A percentile compares a stretch with the other conserved stretches of the same genome.
Conservation (phyloP, 2,113 vertebrate genomes). For the Seriola aureovittata region DNA sequence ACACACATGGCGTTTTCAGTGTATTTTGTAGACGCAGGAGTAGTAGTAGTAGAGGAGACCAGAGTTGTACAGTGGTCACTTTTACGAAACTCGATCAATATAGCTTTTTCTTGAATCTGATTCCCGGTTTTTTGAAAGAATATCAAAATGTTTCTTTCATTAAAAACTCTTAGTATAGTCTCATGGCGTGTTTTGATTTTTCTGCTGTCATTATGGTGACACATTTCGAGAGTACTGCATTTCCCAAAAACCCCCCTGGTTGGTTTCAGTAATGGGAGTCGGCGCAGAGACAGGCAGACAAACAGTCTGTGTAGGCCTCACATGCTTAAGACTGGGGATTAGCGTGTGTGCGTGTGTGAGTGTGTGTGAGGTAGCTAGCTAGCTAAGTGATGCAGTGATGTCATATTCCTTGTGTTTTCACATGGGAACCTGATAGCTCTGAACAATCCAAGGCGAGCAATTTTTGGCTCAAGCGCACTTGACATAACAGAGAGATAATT, state of each 20-base stretch:
- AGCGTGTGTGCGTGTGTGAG: slow-evolving; percentile 16
- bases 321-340: slow-evolving; percentile 52
- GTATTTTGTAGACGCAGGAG: background rate
- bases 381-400: slow-evolving; percentile 77
- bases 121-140: background rate
- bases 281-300: slow-evolving; percentile 17
- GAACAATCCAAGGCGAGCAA: slow-evolving; percentile 76
- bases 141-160: background rate
- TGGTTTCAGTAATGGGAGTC: slow-evolving; percentile 26
- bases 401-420: slow-evolving; percentile 78
- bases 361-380: slow-evolving; percentile 60
- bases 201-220: slow-evolving; percentile 12
- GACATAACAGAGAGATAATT: slow-evolving; percentile 82
- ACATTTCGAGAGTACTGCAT: slow-evolving; percentile 28
- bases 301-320: slow-evolving; percentile 40
- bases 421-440: slow-evolving; percentile 78
- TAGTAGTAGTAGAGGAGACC: background rate
- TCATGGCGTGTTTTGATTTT: background rate
- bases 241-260: slow-evolving; percentile 31
- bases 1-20: no score
- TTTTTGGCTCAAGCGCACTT: slow-evolving; percentile 79
- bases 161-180: background rate
- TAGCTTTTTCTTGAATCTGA: no score
- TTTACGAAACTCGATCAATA: background rate
- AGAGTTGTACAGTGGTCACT: background rate